Evolutionary conservation across 2,888 invertebrate species (phyloP), one percentile per base, ranked within the genome.

Genomic region (Yponomeuta evonymella): DNA sequence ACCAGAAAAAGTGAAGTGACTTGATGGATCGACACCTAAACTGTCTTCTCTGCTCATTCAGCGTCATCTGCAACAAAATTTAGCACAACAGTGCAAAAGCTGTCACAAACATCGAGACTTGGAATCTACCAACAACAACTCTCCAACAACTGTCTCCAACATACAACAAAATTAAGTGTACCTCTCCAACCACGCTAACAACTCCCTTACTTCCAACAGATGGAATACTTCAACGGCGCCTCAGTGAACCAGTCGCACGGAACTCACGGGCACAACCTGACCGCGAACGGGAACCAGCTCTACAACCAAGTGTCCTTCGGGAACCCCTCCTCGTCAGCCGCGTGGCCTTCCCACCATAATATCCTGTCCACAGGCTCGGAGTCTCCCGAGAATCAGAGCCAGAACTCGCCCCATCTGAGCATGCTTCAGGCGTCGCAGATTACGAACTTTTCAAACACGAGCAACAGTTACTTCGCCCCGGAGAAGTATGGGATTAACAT

Each of bases 401-500:
- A 90, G 67, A 91, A 91, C 74, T 83, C 89, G 51, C 86, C 91
- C 8, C 92, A 92, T 73, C 76, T 92, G 51, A 90, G 90, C 79
- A 92, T 91, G 92, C 86, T 92, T 0, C 92, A 92, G 79, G 92
- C 92, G 0, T 90, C 91, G 0, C 92, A 92, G 77, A 91, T 92
- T 78, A 77, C 93, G 83, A 84, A 94, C 90, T 85, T 94, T 87
- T 81, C 93, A 74, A 83, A 94, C 83, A 75, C 93, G 1, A 86
- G 90, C 8, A 90, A 92, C 77, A 89, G 90, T 77, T 92, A 93
- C 75, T 93, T 93, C 74, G 91, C 93, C 11, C 91, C 92, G 4
- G 93, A 93, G 74, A 93, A 93, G 73, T 93, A 93, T 76, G 93
- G 93, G 71, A 92, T 93, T 69, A 93, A 93, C 82, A 93, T 93